Conservation (phyloP, 2,797 vertebrate species). For the Acanthurus tractus region DNA sequence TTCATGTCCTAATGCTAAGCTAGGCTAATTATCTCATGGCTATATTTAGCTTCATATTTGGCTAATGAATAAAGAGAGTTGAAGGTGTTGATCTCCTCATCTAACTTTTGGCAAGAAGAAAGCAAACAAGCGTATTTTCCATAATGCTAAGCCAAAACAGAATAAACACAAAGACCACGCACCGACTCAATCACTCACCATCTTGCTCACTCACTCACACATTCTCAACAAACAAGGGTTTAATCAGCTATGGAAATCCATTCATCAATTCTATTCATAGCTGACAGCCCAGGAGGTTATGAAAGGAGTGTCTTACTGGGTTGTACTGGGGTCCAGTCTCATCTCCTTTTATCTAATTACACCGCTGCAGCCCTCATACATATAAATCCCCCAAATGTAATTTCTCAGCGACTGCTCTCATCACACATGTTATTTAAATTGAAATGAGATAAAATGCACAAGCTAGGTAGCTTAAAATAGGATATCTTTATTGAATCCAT, state of each 20-base stretch:
- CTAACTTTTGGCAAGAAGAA: not conserved
- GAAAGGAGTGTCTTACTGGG: constrained; percentile 36
- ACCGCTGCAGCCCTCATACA: constrained; percentile 30
- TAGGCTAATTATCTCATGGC: not conserved
- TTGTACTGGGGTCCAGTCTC: constrained; percentile 29
- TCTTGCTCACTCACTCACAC: not conserved
- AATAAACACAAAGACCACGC: not conserved
- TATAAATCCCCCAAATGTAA: constrained; percentile 47
- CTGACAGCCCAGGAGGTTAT: constrained; percentile 62
- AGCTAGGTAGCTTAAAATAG: constrained; percentile 68
- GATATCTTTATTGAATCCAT: constrained; percentile 76
- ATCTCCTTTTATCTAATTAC: constrained; percentile 68
- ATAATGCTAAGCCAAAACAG: not conserved
- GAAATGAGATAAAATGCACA: constrained; percentile 46
- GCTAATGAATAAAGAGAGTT: not conserved
- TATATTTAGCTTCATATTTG: not conserved
- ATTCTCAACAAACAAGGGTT: constrained; percentile 1
- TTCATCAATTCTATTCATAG: constrained; percentile 74
- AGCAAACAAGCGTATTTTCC: not conserved
- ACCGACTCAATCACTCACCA: too few relatives aligned
- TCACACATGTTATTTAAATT: constrained; percentile 8
- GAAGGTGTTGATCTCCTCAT: not conserved
- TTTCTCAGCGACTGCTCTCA: constrained; percentile 42
- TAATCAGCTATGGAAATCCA: constrained; percentile 60
- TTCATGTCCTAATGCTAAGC: not conserved